Evolutionary conservation across 2,113 vertebrate genomes (phyloP), one percentile per base, ranked within the genome.

Genomic region (Trichechus manatus): DNA sequence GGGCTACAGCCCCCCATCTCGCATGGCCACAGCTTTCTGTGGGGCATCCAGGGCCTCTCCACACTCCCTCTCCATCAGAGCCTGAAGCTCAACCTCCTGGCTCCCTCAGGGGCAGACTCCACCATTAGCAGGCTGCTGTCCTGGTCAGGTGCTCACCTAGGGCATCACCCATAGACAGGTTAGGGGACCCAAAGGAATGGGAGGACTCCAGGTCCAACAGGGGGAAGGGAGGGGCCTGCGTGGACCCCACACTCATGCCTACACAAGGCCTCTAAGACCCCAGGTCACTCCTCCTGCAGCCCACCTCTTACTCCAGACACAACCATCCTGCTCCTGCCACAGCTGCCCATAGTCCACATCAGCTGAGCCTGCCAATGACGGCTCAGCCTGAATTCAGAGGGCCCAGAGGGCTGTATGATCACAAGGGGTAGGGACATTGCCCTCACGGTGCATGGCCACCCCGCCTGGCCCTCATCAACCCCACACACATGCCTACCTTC

Each of bases 401-500:
- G 66, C 63, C 72, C 77, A 19, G 44, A 64, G 50, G 36, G 29
- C 81, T 3, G 1, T 1, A 27, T 59, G 39, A 13, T 39, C 33
- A 53, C 0, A 0, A 11, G 10, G 6, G 77, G 72, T 4, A 39
- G 33, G 44, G 79, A 36, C 29, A 7, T 0, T 7, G 13, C 20
- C 42, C n/a, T 27, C 22, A 5, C 0, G 4, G 61, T 0, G 13
- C 42, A 64, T 59, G 59, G 22, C 33, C 64, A 5, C n/a, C 20
- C 20, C 7, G 9, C 50, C 47, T 25, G 61, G 64, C 10, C 29
- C 20, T 44, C 39, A 17, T 23, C 42, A 31, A 5, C 2, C 33
- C 0, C 1, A 25, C 59, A 42, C 36, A 64, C 59, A 20, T 3
- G 6, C 99, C 99, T 98, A 99, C 99, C 99, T 99, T 99, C 97